Base-by-base conservation (phyloP, 1,140 invertebrate species). In the Parasteatoda tepidariorum region DNA sequence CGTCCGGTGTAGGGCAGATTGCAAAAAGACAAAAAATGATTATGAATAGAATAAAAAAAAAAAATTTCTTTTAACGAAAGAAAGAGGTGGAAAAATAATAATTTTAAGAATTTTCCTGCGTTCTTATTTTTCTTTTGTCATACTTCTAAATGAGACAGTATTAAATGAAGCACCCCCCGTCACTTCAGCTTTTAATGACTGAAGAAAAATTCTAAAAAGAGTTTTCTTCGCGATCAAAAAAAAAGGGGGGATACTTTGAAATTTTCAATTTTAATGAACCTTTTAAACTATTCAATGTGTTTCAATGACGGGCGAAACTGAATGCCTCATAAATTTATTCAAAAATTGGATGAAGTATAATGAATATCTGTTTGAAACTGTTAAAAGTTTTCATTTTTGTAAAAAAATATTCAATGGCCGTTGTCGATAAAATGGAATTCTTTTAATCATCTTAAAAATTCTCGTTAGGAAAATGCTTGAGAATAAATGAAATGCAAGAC, bases 141-240 rank as follows among this genome's bases (percentile, higher is more conserved):
- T 78, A 31, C 41, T 66, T 78, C 38, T 62, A 62, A 78, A 78
- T 66, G 61, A 62, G 62, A 59, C 66, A 48, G 74, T 22, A 66
- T 66, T 75, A 61, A 57, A 75, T 28, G 33, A 66, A 41, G 26
- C 31, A 33, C 38, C 48, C 30, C 22, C 41, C 15, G 31, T 41
- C 41, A 78, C 74, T 78, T 78, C 62, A 48, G 30, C 33, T 66
- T n/a, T 78, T 78, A 78, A 78, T 61, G 74, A 78, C 57, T 24
- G 30, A n/a, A n/a, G 26, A 22, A 54, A 78, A 75, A n/a, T 75
- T 55, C 55, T 57, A 1, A 31, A 34, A 28, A 26, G 15, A 31
- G 24, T 2, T 22, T 9, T 18, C 38, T 4, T 13, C 9, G 9
- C 38, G 38, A 48, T 13, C 9, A 13, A 48, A 18, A 18, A 48